Percentiles rank a stretch among this genome's conserved stretches.
Conservation (phyloP, 2,888 invertebrate genomes). For the Chesias legatella region DNA sequence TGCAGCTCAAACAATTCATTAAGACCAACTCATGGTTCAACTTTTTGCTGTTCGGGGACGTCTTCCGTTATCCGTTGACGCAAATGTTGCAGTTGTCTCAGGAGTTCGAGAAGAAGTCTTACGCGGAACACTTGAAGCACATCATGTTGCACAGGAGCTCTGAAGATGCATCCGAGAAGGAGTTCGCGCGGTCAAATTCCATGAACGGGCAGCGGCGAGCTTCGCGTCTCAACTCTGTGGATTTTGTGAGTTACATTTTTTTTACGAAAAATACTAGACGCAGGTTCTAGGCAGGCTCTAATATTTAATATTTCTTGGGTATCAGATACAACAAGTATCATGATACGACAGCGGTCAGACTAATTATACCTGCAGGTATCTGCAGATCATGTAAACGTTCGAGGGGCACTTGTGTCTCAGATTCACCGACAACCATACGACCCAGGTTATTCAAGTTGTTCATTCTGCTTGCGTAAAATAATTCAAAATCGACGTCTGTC, state of each 20-base stretch:
- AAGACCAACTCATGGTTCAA: constrained; percentile 84
- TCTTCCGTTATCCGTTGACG: constrained; percentile 83
- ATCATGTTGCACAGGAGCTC: constrained; percentile 64
- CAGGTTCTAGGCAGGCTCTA: no score
- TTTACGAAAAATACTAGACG: no score
- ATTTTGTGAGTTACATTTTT: constrained; percentile 52
- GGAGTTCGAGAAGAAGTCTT: constrained; percentile 77
- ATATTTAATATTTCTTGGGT: no score
- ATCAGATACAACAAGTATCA: no score
- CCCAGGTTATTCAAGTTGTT: no score
- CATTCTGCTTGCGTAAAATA: no score
- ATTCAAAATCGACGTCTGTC: no score
- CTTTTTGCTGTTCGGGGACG: constrained; percentile 84
- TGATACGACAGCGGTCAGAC: no score
- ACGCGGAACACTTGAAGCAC: constrained; percentile 82
- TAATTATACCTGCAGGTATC: no score
- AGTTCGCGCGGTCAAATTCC: constrained; percentile 47
- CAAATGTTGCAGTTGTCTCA: constrained; percentile 80
- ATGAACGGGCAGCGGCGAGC: constrained; percentile 58
- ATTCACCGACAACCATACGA: no score
- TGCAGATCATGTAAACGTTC: no score
- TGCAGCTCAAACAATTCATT: constrained; percentile 81
- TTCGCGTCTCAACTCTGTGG: constrained; percentile 61
- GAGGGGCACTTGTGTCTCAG: no score
- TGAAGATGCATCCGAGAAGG: constrained; percentile 64